These are phyloP conservation scores for Cephalopterus ornatus DNA, from an alignment of 2,113 vertebrate species.

Conservation along the genomic window DNA sequence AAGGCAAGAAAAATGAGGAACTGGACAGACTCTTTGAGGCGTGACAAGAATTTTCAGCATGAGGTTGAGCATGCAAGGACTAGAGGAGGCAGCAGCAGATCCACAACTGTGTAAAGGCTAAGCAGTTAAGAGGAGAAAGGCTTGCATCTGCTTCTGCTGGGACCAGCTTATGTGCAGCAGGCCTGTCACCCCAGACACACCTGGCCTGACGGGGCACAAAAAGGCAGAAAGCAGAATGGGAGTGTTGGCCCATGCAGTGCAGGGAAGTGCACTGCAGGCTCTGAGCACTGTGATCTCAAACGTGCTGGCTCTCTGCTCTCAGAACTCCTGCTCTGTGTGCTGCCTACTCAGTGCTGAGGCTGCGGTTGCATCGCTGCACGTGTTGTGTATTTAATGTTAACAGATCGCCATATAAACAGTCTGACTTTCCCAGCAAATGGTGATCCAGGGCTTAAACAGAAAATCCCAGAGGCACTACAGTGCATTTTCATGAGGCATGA, in stretches of 20 bases:
- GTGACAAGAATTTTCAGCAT: accelerated
- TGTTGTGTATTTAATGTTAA: conserved; percentile 32
- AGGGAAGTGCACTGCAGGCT: not conserved
- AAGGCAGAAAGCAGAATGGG: not conserved
- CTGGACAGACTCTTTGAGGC: not conserved
- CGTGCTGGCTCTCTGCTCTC: accelerated
- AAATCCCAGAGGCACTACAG: conserved; percentile 20
- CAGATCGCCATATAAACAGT: not conserved
- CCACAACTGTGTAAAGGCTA: not conserved
- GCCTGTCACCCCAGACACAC: not conserved
- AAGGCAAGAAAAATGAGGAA: not conserved
- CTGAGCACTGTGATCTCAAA: not conserved
- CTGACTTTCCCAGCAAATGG: conserved; percentile 20
- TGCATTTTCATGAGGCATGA: not conserved
- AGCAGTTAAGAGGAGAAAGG: not conserved
- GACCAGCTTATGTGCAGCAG: not conserved
- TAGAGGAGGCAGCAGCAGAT: not conserved
- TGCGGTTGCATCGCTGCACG: accelerated
- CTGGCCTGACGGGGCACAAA: not conserved
- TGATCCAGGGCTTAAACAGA: conserved; percentile 5
- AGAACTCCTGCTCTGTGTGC: accelerated
- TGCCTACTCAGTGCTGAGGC: accelerated
- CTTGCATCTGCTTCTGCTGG: not conserved
- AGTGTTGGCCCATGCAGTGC: accelerated
- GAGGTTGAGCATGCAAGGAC: accelerated